phyloP scores from a whole-genome alignment of 2,113 vertebrate genomes.

The Lamprotornis superbus region DNA sequence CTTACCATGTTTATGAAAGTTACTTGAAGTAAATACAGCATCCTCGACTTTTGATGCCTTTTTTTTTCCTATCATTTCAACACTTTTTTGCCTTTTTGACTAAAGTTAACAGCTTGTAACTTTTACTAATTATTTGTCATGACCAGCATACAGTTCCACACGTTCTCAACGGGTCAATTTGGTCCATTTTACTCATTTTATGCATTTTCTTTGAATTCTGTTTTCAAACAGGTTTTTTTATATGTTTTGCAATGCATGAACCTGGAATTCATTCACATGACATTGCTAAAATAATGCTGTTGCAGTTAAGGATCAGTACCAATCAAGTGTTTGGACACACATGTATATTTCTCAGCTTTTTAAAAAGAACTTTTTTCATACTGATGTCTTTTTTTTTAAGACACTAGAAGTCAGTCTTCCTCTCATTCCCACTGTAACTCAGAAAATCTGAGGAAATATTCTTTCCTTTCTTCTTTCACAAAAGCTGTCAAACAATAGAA shows the following conservation, averaged over 20 bases:
- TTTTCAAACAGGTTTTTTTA: not conserved
- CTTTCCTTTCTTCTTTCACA: not conserved
- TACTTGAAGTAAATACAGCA: constrained; percentile 2
- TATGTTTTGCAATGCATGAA: not conserved
- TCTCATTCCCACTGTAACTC: not conserved
- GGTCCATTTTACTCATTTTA: not conserved
- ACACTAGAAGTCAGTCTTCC: not conserved
- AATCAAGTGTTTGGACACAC: not conserved
- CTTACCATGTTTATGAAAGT: constrained; percentile 14
- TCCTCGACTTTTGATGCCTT: not conserved
- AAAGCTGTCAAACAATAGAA: not conserved
- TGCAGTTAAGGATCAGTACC: not conserved
- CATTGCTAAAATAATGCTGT: not conserved
- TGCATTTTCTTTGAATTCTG: not conserved
- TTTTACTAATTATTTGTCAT: constrained; percentile 1
- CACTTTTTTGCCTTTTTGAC: not conserved
- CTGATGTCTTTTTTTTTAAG: not conserved
- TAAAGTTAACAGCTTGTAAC: constrained; percentile 5
- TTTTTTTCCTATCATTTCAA: not conserved
- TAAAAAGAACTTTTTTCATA: not conserved
- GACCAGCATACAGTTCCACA: not conserved
- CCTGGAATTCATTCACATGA: not conserved
- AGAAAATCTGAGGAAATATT: not conserved
- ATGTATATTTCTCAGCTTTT: not conserved
- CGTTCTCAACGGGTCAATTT: not conserved